Evolutionary conservation across 2,113 vertebrate genomes (phyloP).

Genomic region (Syrmaticus mikado): DNA sequence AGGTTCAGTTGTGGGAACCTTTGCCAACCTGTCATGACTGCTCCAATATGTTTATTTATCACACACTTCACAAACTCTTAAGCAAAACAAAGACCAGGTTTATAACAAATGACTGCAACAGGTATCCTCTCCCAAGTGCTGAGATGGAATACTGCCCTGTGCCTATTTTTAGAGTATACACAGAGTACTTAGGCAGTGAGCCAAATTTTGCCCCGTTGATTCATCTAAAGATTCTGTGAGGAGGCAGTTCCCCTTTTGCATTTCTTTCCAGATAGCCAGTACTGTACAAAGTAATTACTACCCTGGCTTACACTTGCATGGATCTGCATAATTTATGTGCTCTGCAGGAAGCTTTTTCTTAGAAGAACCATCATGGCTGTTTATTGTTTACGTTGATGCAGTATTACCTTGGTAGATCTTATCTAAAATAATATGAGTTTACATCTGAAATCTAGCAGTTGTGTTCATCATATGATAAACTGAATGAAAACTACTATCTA

Average conservation of each 20-base stretch:
- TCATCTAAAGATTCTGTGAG: neutral
- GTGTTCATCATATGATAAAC: neutral
- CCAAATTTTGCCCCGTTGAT: neutral
- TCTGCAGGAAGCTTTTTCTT: neutral
- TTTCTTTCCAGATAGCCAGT: neutral
- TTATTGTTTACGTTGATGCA: neutral
- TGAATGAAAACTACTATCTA: neutral
- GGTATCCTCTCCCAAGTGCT: neutral
- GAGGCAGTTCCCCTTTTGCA: neutral
- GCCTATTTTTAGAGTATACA: neutral
- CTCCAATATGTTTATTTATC: neutral
- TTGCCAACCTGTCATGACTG: neutral
- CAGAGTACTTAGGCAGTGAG: neutral
- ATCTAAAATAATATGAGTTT: neutral
- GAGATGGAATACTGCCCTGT: neutral
- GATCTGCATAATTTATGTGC: neutral
- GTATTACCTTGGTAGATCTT: neutral
- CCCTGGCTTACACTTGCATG: neutral
- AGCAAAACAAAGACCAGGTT: slow-evolving; percentile 1
- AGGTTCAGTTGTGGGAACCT: neutral
- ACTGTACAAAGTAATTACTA: neutral
- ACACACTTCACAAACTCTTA: neutral
- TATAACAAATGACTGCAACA: neutral
- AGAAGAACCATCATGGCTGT: neutral
- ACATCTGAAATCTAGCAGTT: neutral